These are phyloP conservation scores for Platyura marginata DNA, from an alignment of 1,140 invertebrate species.

Conservation along the genomic window DNA sequence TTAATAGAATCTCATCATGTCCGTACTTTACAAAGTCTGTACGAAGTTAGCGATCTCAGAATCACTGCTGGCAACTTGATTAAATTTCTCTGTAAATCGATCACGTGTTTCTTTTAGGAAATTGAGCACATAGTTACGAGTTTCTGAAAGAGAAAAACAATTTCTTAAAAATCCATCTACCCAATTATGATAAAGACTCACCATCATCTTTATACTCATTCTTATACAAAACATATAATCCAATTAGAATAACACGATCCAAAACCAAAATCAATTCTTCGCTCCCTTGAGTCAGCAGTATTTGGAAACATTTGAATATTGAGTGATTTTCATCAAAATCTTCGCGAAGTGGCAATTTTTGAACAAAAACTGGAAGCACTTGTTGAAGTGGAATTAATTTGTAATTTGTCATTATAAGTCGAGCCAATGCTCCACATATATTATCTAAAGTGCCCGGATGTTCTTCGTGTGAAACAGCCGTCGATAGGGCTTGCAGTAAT, in stretches of 20 bases:
- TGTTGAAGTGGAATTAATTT: constrained; percentile 41
- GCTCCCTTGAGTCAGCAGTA: constrained; percentile 38
- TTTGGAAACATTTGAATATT: constrained; percentile 42
- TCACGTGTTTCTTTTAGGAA: constrained; percentile 28
- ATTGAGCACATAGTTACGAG: constrained; percentile 19
- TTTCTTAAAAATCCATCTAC: not conserved
- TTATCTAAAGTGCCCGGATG: constrained; percentile 49
- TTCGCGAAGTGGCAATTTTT: constrained; percentile 50
- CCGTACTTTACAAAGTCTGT: not conserved
- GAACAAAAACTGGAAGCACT: constrained; percentile 51
- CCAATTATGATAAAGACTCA: constrained; percentile 16
- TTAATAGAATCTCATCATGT: too few species aligned
- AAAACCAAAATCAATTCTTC: constrained; percentile 30
- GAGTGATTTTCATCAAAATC: constrained; percentile 57
- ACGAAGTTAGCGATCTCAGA: not conserved
- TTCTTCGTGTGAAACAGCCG: constrained; percentile 38
- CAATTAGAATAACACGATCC: constrained; percentile 30
- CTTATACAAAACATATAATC: constrained; percentile 31
- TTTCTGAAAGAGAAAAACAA: not conserved
- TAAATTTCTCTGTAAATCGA: constrained; percentile 33
- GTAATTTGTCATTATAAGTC: constrained; percentile 47
- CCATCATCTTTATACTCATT: constrained; percentile 17
- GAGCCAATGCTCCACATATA: constrained; percentile 55
- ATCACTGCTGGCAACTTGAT: constrained; percentile 10
- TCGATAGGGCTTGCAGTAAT: constrained; percentile 45